Conservation (phyloP, 2,113 vertebrate species). For the Shinisaurus crocodilurus region DNA sequence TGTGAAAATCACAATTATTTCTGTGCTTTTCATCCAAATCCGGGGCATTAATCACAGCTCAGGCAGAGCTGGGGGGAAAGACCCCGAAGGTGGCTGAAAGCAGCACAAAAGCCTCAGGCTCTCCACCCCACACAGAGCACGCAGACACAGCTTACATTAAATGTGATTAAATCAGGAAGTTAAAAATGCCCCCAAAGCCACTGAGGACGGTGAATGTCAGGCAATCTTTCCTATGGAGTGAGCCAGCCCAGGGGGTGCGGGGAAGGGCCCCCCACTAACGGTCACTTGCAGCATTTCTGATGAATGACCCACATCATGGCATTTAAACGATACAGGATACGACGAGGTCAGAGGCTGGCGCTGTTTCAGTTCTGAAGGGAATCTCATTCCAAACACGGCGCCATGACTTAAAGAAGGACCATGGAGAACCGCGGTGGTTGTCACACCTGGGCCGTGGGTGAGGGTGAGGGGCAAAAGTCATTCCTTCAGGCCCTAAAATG, state of each 20-base stretch:
- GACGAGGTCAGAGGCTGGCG: too few relatives aligned
- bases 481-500: too few relatives aligned
- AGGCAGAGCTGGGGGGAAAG: background rate
- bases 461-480: too few relatives aligned
- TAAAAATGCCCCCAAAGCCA: background rate
- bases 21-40: background rate
- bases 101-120: background rate
- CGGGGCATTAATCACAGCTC: background rate
- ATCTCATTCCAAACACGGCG: too few relatives aligned
- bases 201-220: background rate
- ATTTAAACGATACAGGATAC: too few relatives aligned
- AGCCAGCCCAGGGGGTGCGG: background rate
- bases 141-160: background rate
- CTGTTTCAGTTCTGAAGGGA: too few relatives aligned
- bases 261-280: background rate
- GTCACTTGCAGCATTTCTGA: background rate
- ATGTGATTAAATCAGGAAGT: constrained; percentile 6
- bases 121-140: background rate
- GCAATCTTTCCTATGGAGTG: background rate
- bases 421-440: too few relatives aligned
- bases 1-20: background rate
- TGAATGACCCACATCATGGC: too few relatives aligned
- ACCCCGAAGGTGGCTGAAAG: background rate
- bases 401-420: too few relatives aligned
- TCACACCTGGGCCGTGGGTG: too few relatives aligned